phyloP scores from a whole-genome alignment of 2,113 vertebrate genomes.

The Mellivora capensis region DNA sequence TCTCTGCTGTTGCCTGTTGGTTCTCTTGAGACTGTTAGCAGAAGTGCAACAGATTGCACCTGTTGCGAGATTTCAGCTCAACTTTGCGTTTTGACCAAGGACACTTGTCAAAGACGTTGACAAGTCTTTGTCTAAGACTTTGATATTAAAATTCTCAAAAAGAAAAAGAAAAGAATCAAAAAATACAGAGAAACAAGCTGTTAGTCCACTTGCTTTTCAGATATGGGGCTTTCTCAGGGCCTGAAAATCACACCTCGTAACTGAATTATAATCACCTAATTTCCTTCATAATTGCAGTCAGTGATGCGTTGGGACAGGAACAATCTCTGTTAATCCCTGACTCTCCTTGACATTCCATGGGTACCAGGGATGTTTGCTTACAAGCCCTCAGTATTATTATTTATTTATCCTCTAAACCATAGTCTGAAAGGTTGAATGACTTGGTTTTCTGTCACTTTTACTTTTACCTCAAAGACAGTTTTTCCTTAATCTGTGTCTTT shows the following conservation, averaged over 20 bases:
- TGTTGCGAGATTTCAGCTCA: not conserved
- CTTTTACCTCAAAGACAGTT: not conserved
- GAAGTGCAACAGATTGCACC: not conserved
- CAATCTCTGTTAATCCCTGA: not conserved
- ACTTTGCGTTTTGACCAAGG: not conserved
- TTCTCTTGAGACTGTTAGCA: not conserved
- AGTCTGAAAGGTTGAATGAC: not conserved
- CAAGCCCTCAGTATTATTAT: not conserved
- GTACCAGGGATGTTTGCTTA: not conserved
- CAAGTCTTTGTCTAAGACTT: not conserved
- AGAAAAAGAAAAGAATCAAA: not conserved
- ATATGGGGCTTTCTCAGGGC: not conserved
- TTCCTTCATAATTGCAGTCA: not conserved
- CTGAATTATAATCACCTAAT: not conserved
- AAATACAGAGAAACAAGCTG: not conserved
- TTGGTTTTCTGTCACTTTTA: not conserved
- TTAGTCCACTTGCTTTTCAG: not conserved
- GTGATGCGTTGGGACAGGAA: not conserved
- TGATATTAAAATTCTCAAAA: not conserved
- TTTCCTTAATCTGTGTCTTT: not conserved
- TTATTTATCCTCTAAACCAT: not conserved
- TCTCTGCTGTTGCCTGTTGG: not conserved
- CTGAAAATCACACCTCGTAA: not conserved
- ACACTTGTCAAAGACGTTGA: not conserved
- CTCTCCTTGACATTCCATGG: not conserved